phyloP scores from a whole-genome alignment of 2,113 vertebrate species.

The Herpailurus yagouaroundi region DNA sequence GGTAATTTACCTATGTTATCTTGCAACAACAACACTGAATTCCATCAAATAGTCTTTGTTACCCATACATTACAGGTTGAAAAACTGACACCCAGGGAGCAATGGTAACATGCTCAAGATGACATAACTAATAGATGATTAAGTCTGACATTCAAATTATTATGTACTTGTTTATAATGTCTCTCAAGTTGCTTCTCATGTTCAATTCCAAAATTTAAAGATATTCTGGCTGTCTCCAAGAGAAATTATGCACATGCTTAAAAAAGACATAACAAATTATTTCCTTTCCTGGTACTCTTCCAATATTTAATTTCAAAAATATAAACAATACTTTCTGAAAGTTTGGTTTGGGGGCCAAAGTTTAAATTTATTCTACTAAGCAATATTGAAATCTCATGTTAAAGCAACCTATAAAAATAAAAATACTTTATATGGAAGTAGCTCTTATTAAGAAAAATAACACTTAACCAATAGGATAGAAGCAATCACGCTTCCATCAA shows the following conservation, averaged over 20 bases:
- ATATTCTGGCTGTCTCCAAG: not conserved
- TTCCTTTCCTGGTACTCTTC: not conserved
- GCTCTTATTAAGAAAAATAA: not conserved
- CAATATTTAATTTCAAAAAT: not conserved
- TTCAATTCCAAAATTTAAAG: not conserved
- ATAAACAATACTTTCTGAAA: not conserved
- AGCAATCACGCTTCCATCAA: not conserved
- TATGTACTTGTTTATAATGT: not conserved
- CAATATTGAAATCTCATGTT: not conserved
- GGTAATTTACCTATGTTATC: not conserved
- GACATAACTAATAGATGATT: not conserved
- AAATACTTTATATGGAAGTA: not conserved
- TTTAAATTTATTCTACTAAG: not conserved
- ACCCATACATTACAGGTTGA: not conserved
- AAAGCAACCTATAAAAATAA: not conserved
- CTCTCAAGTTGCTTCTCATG: not conserved
- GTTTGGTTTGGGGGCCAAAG: not conserved
- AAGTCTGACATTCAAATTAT: not conserved
- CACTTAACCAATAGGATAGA: not conserved
- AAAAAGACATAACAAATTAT: not conserved
- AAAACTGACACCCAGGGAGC: not conserved
- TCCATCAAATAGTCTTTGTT: not conserved
- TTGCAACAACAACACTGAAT: not conserved
- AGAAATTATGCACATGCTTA: not conserved
- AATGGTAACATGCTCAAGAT: not conserved